phyloP scores from a whole-genome alignment of 2,113 vertebrate genomes.

The Zapornia atra region DNA sequence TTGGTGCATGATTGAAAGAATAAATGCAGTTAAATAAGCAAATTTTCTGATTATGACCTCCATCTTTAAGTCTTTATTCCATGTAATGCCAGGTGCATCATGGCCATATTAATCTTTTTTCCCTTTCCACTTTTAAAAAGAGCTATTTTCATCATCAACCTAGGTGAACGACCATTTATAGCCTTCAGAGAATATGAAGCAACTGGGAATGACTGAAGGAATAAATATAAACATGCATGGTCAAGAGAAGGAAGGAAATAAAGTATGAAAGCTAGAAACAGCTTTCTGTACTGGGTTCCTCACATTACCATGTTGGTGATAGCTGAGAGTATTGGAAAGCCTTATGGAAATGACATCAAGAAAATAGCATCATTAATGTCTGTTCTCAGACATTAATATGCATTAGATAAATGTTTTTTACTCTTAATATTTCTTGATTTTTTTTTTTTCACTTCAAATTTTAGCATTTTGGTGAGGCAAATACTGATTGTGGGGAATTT shows the following conservation, averaged over 20 bases:
- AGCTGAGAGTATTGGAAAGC: background rate
- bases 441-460: background rate
- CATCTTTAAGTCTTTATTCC: background rate
- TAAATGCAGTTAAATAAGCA: slow-evolving; percentile 19
- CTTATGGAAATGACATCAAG: background rate
- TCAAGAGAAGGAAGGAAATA: background rate
- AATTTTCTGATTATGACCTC: slow-evolving; percentile 1
- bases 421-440: background rate
- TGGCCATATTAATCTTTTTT: background rate
- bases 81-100: background rate
- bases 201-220: background rate
- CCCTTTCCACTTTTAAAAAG: background rate
- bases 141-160: background rate
- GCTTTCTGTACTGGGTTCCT: background rate
- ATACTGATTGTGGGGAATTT: background rate
- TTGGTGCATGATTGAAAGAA: background rate
- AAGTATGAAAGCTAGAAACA: background rate
- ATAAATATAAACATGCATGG: background rate
- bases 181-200: background rate
- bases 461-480: background rate
- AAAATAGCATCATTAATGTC: background rate
- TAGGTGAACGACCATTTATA: background rate
- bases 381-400: background rate
- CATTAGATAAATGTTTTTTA: background rate
- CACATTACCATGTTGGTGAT: background rate